Conservation (phyloP, 1,140 invertebrate genomes). For the Trichonephila clavata region DNA sequence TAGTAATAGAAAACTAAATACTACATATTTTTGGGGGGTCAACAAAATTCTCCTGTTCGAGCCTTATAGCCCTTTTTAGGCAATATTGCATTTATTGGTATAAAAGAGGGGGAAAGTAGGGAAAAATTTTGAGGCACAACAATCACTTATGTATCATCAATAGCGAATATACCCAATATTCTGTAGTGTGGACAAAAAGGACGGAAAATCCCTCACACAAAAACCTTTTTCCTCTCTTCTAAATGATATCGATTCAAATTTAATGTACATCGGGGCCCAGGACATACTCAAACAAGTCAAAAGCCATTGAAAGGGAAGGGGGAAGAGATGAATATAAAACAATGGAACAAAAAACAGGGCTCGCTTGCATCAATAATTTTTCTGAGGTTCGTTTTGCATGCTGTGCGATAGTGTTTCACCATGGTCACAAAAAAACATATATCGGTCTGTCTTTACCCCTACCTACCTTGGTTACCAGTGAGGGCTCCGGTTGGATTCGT, state of each 20-base stretch:
- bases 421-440: slow-evolving; percentile 41
- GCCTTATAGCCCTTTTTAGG: not conserved
- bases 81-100: too few species aligned
- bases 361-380: not conserved
- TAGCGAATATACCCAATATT: too few species aligned
- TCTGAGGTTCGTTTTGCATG: not conserved
- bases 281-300: not conserved
- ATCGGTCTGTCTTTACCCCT: slow-evolving; percentile 48
- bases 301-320: not conserved
- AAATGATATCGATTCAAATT: not conserved
- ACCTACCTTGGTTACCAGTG: slow-evolving; percentile 59
- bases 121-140: too few species aligned
- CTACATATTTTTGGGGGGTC: not conserved
- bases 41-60: not conserved
- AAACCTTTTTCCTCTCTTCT: not conserved
- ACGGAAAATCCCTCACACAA: not conserved
- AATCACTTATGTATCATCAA: too few species aligned
- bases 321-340: not conserved
- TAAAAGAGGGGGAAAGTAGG: too few species aligned
- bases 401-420: slow-evolving; percentile 16
- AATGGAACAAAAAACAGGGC: not conserved
- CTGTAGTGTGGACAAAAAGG: not conserved
- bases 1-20: not conserved
- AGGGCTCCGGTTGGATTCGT: slow-evolving; percentile 37
- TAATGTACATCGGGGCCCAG: not conserved